Base-by-base conservation (phyloP, 2,888 invertebrate genomes). In the Chrysina gloriosa region DNA sequence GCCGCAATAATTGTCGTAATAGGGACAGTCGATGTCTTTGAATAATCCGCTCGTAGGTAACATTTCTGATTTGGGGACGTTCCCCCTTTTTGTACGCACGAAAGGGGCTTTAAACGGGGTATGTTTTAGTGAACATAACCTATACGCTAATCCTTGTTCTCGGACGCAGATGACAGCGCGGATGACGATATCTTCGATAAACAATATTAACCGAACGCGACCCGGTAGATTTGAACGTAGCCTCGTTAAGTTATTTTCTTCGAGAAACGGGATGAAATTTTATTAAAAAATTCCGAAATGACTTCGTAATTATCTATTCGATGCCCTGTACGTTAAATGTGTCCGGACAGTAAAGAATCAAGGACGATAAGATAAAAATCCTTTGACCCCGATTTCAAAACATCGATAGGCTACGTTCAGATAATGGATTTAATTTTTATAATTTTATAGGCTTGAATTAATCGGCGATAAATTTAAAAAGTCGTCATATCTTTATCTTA, bases 11-110 rank as follows among this genome's bases (percentile, higher is more conserved):
- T 90, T 92, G 77, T 92, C 89, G 81, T 89, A 94, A 84, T 92
- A 96, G 21, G 96, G 96, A 82, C 97, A 97, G 76, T 88, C 89
- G 72, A 95, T 89, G 77, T 90, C 89, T 84, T 93, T 92, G 80
- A 97, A 97, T 81, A 93, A 92, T 71, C 96, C 96, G 74, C 93
- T 92, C 68, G 95, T 92, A 39, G 96, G 94, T 79, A 97, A 88
- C 97, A 97, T 97, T 82, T 84, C 16, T 2, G 5, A 27, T 29
- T 6, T 16, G 27, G 27, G 7, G 16, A 7, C 5, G 27, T 5
- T 16, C 7, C 50, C n/a, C 14, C 50, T 9, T 45, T 16, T n/a
- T n/a, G n/a, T n/a, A n/a, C n/a, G n/a, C 11, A 27, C 1, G 11
- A 50, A 27, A 29, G 11, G 7, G 29, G 29, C 14, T 29, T 29